Percentiles rank a stretch among this genome's conserved stretches.
phyloP scores from a whole-genome alignment of 2,113 vertebrate species.

The Dendropsophus ebraccatus region DNA sequence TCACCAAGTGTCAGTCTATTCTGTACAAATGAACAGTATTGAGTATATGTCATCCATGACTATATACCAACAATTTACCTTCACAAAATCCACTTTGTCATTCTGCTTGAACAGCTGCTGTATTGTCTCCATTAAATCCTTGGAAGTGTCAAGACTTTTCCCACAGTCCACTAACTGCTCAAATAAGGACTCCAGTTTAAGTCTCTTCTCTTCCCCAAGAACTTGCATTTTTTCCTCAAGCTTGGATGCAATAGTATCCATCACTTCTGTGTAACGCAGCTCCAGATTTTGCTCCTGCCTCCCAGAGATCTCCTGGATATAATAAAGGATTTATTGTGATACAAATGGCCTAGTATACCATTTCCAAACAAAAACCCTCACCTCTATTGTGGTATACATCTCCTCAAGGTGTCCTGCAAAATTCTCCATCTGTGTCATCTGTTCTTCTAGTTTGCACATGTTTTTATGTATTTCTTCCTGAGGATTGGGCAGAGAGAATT shows the following conservation, averaged over 20 bases:
- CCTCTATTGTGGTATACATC: slow-evolving; percentile 96
- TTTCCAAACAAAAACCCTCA: slow-evolving; percentile 63
- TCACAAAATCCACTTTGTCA: slow-evolving; percentile 83
- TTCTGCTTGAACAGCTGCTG: slow-evolving; percentile 80
- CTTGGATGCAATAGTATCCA: slow-evolving; percentile 87
- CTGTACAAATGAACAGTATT: background rate
- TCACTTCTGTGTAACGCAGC: slow-evolving; percentile 86
- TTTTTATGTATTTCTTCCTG: slow-evolving; percentile 79
- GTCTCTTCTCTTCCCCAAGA: slow-evolving; percentile 87
- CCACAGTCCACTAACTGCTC: slow-evolving; percentile 86
- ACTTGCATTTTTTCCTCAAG: slow-evolving; percentile 80
- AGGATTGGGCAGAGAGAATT: background rate
- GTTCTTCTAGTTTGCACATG: slow-evolving; percentile 80
- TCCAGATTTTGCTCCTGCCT: slow-evolving; percentile 92
- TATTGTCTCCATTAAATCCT: slow-evolving; percentile 86
- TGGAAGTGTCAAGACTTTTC: slow-evolving; percentile 81
- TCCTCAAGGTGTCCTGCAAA: slow-evolving; percentile 93
- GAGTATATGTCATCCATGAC: no score
- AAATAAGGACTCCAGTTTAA: slow-evolving; percentile 88
- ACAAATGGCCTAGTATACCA: background rate
- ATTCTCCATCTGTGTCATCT: slow-evolving; percentile 89
- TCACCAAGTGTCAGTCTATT: background rate
- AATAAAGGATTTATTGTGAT: background rate
- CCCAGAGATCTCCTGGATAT: slow-evolving; percentile 91
- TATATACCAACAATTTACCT: no score